Percentiles rank a stretch among this genome's conserved stretches.
These are phyloP conservation scores for Petrocephalus microphthalmus DNA, from an alignment of 2,113 vertebrate species.

Conservation along the genomic window DNA sequence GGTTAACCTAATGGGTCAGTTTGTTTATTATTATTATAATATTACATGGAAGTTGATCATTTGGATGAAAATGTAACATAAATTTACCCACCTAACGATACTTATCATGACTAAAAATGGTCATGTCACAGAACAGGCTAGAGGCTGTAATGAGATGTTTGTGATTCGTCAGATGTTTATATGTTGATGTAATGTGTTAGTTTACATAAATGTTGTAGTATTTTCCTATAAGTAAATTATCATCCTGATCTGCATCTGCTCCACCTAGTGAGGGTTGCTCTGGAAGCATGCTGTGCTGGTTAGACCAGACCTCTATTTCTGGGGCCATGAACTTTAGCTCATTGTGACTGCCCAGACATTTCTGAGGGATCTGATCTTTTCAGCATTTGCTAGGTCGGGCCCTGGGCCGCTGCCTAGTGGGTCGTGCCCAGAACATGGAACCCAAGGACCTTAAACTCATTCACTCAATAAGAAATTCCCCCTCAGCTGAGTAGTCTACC, in stretches of 20 bases:
- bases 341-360: neutral
- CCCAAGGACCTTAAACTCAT: neutral
- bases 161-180: neutral
- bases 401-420: neutral
- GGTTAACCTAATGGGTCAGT: neutral
- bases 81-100: neutral
- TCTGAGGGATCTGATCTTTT: neutral
- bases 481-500: neutral
- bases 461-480: neutral
- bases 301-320: neutral
- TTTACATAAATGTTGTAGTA: neutral
- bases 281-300: neutral
- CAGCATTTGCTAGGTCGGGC: neutral
- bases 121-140: neutral
- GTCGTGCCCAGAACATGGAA: neutral
- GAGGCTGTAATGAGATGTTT: neutral
- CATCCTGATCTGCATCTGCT: neutral
- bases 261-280: neutral
- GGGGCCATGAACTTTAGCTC: neutral
- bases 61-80: neutral
- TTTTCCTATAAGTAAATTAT: neutral
- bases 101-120: neutral
- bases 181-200: neutral
- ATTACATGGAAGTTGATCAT: neutral
- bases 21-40: neutral